phyloP scores from a whole-genome alignment of 2,113 vertebrate species.

The Pelecanoides urinatrix region DNA sequence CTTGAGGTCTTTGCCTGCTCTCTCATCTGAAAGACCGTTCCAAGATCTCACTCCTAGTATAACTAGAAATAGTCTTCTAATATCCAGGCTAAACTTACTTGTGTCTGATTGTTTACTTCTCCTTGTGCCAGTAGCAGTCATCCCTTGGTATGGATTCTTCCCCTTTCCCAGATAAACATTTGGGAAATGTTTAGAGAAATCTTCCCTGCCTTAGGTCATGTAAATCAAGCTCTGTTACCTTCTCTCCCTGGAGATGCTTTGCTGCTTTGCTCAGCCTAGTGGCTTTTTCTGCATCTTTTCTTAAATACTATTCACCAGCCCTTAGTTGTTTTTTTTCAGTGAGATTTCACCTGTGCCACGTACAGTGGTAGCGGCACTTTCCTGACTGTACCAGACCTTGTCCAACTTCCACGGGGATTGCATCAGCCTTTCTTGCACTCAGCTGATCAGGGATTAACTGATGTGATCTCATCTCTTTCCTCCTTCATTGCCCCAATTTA shows the following conservation, averaged over 20 bases:
- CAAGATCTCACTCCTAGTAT: background rate
- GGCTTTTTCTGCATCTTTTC: background rate
- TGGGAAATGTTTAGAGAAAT: background rate
- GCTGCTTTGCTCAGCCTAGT: background rate
- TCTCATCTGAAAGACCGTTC: background rate
- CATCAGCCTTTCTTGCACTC: background rate
- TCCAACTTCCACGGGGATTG: background rate
- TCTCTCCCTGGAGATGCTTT: background rate
- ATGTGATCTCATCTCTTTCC: background rate
- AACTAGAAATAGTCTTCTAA: background rate
- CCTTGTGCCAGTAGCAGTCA: background rate
- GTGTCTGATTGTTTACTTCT: background rate
- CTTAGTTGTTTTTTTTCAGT: background rate
- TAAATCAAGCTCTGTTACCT: background rate
- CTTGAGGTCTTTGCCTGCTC: background rate
- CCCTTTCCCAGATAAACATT: background rate
- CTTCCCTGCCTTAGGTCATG: fast-evolving
- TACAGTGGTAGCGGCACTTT: fast-evolving
- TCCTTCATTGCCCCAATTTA: background rate
- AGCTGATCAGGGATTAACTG: background rate
- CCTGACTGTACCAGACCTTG: background rate
- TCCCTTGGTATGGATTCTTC: background rate
- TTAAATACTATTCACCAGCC: background rate
- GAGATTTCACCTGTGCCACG: background rate
- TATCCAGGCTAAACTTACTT: background rate